Evolutionary conservation across 2,113 vertebrate genomes (phyloP).

Genomic region (Neotragus moschatus): DNA sequence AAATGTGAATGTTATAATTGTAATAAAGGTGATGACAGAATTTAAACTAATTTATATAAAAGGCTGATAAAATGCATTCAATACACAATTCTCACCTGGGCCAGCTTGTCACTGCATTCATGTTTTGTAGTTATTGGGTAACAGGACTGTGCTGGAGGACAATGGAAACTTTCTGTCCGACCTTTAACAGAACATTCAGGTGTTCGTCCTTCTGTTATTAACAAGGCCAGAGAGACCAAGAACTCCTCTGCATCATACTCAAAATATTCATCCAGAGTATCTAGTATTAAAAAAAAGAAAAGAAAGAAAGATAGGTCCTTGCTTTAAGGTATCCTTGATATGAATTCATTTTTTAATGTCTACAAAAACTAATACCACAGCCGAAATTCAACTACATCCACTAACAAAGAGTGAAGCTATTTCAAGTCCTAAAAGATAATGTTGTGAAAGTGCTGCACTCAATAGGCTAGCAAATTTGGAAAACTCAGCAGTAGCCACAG

Average conservation of each 20-base stretch:
- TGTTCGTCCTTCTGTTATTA: conserved; percentile 97
- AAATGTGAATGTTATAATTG: neutral
- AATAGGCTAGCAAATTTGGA: neutral
- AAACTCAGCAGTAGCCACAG: neutral
- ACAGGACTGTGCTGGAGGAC: conserved; percentile 93
- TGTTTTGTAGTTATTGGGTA: conserved; percentile 89
- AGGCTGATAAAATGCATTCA: neutral
- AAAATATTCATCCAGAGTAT: conserved; percentile 95
- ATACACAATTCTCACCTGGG: conserved; percentile 85
- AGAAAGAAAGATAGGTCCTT: neutral
- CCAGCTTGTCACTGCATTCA: conserved; percentile 94
- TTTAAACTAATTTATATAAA: neutral
- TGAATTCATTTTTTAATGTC: neutral
- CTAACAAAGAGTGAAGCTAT: neutral
- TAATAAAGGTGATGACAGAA: neutral
- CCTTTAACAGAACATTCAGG: conserved; percentile 96
- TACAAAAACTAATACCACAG: neutral
- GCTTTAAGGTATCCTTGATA: neutral
- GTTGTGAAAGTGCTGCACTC: neutral
- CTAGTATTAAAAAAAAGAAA: conserved; percentile 76
- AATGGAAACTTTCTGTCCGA: conserved; percentile 95
- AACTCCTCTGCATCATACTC: conserved; percentile 99
- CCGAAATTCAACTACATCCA: neutral
- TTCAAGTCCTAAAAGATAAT: neutral
- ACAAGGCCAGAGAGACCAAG: conserved; percentile 93